Evolutionary conservation across 1,140 invertebrate genomes (phyloP).

Genomic region (Drosophila pachea): DNA sequence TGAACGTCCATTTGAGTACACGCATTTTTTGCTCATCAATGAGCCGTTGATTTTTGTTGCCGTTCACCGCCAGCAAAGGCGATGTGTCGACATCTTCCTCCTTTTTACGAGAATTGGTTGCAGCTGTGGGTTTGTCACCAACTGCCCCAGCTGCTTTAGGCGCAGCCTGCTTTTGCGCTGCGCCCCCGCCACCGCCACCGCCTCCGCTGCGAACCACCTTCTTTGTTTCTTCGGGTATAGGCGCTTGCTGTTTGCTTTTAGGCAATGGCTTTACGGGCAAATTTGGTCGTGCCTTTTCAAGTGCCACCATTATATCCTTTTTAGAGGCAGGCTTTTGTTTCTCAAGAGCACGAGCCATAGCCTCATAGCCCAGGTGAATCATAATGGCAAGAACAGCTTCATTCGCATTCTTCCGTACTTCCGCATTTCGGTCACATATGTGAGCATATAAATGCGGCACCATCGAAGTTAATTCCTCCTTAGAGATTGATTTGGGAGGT

Average conservation of each 20-base stretch:
- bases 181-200: conserved; percentile 57
- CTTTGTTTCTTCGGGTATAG: conserved; percentile 80
- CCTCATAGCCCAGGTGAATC: conserved; percentile 93
- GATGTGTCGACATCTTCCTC: conserved; percentile 92
- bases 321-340: conserved; percentile 94
- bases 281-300: conserved; percentile 92
- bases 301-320: conserved; percentile 85
- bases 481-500: conserved; percentile 85
- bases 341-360: conserved; percentile 87
- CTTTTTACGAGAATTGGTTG: conserved; percentile 82
- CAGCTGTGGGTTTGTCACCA: conserved; percentile 77
- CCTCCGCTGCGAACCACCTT: conserved; percentile 82
- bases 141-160: conserved; percentile 79
- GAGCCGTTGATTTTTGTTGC: conserved; percentile 92
- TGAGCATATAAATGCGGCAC: conserved; percentile 89
- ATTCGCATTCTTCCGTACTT: conserved; percentile 93
- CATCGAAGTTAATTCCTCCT: conserved; percentile 89
- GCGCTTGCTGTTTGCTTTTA: conserved; percentile 80
- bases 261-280: conserved; percentile 91
- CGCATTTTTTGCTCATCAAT: conserved; percentile 96
- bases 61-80: conserved; percentile 90
- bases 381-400: conserved; percentile 95
- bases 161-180: conserved; percentile 78
- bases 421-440: conserved; percentile 93
- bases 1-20: conserved; percentile 98